Percentiles rank a stretch among this genome's conserved stretches.
Evolutionary conservation across 2,888 invertebrate genomes (phyloP).

Genomic region (Encarsia formosa): DNA sequence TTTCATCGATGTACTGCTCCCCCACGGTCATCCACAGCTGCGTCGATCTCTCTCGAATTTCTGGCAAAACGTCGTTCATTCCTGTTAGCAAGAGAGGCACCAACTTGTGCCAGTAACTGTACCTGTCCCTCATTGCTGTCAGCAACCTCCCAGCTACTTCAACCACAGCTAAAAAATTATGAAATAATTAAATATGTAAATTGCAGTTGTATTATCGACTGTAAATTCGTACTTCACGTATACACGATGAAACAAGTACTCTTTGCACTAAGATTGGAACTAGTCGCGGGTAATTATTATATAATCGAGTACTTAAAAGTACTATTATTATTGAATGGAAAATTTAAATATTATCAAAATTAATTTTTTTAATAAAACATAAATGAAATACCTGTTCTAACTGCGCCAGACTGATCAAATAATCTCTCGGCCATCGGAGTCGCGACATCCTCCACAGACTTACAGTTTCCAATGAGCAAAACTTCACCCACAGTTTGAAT

Average conservation of each 20-base stretch:
- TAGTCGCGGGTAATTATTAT: no score
- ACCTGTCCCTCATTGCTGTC: conserved; percentile 73
- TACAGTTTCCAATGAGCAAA: conserved; percentile 62
- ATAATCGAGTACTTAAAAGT: no score
- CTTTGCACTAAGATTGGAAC: no score
- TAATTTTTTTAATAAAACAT: neutral
- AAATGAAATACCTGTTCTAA: conserved; percentile 57
- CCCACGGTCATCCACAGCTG: conserved; percentile 72
- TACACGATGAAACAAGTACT: no score
- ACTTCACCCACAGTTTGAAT: conserved; percentile 68
- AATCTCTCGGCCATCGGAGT: conserved; percentile 80
- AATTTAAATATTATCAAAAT: neutral
- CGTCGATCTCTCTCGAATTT: conserved; percentile 63
- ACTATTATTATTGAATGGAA: neutral
- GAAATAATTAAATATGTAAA: no score
- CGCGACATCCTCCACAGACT: conserved; percentile 68
- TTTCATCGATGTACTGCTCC: conserved; percentile 75
- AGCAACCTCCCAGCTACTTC: conserved; percentile 76
- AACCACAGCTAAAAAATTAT: conserved; percentile 60
- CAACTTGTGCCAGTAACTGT: conserved; percentile 83
- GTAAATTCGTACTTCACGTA: no score
- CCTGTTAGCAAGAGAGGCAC: conserved; percentile 82
- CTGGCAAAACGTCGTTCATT: conserved; percentile 74
- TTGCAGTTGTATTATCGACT: no score
- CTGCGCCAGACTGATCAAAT: conserved; percentile 78